Evolutionary conservation across 2,888 invertebrate genomes (phyloP).

Genomic region (Girardia tigrina): DNA sequence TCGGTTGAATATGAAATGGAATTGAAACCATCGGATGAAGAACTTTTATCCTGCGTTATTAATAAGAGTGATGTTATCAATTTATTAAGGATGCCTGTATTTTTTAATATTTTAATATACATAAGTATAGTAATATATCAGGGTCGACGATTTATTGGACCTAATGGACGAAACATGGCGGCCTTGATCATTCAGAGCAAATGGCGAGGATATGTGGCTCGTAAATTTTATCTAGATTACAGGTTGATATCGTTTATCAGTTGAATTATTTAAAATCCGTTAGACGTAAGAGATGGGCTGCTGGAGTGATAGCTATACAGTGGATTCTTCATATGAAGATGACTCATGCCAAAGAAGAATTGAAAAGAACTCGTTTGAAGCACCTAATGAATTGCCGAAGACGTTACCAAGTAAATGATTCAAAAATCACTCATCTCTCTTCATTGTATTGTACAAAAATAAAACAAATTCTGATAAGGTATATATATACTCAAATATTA

Average conservation of each 20-base stretch:
- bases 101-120: background rate
- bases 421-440: too few species aligned
- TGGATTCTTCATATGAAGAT: slow-evolving; percentile 50
- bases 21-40: slow-evolving; percentile 38
- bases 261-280: too few species aligned
- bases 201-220: slow-evolving; percentile 40
- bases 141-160: slow-evolving; percentile 45
- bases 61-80: slow-evolving; percentile 47
- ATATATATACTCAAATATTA: too few species aligned
- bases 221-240: slow-evolving; percentile 33
- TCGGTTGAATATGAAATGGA: slow-evolving; percentile 19
- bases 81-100: background rate
- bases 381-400: slow-evolving; percentile 44
- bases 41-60: slow-evolving; percentile 44
- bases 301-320: slow-evolving; percentile 48
- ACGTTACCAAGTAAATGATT: slow-evolving; percentile 37
- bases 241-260: too few species aligned
- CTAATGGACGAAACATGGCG: slow-evolving; percentile 43
- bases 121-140: slow-evolving; percentile 36
- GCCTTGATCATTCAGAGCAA: slow-evolving; percentile 47
- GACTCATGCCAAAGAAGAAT: slow-evolving; percentile 44
- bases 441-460: too few species aligned
- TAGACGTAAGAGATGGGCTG: slow-evolving; percentile 48
- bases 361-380: slow-evolving; percentile 42
- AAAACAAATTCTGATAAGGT: too few species aligned